phyloP scores from a whole-genome alignment of 2,797 vertebrate species.

The Dipus sagitta region DNA sequence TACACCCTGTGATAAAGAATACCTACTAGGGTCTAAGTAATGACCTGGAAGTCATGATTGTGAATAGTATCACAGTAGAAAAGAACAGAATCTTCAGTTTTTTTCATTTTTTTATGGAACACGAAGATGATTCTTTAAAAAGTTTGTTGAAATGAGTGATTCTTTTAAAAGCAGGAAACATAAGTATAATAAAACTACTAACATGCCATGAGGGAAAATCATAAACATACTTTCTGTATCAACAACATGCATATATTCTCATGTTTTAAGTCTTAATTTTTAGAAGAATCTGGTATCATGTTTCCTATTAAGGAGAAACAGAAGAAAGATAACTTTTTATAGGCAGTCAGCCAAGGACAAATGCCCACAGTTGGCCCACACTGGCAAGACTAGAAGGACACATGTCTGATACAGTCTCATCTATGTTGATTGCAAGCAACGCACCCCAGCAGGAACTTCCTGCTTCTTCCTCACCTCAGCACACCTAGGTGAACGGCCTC shows the following conservation, averaged over 20 bases:
- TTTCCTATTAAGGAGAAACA: background rate
- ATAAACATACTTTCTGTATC: background rate
- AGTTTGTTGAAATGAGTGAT: conserved; percentile 33
- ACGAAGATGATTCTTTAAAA: conserved; percentile 35
- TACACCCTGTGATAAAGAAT: conserved; percentile 61
- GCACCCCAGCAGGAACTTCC: too few species aligned
- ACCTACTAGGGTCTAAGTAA: conserved; percentile 55
- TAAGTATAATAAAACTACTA: conserved; percentile 30
- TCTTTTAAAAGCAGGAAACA: background rate
- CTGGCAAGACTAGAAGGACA: too few species aligned
- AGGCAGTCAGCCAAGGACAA: too few species aligned
- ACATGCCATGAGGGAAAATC: background rate
- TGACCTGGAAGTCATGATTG: background rate
- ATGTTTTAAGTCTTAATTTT: conserved; percentile 26
- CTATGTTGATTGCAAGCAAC: too few species aligned
- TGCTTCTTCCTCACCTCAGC: too few species aligned
- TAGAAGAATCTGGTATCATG: background rate
- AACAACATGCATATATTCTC: background rate
- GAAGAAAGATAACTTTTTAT: too few species aligned
- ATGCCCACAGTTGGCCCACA: too few species aligned
- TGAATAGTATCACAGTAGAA: conserved; percentile 30
- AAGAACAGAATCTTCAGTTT: conserved; percentile 45
- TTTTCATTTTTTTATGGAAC: conserved; percentile 36
- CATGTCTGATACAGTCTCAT: too few species aligned
- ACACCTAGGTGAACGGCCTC: too few species aligned